Percentiles rank a stretch among this genome's conserved stretches.
These are phyloP conservation scores for Passer domesticus DNA, from an alignment of 2,113 vertebrate species.

Conservation along the genomic window DNA sequence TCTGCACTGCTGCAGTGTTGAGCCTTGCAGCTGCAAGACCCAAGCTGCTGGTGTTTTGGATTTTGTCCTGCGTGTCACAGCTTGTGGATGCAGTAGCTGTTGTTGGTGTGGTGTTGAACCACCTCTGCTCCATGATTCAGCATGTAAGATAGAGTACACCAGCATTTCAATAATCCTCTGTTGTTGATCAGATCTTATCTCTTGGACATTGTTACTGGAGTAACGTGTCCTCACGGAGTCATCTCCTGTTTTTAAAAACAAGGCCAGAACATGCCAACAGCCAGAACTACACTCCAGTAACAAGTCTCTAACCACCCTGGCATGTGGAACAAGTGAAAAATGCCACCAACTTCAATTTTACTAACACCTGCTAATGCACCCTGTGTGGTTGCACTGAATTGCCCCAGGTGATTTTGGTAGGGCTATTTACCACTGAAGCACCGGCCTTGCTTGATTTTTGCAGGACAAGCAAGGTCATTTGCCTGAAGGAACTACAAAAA, in stretches of 20 bases:
- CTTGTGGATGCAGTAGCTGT: not conserved
- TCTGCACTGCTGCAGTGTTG: not conserved
- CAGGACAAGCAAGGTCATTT: not conserved
- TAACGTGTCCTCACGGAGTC: not conserved
- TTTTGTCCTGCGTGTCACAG: not conserved
- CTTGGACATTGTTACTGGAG: not conserved
- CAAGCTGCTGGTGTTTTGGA: fast-evolving
- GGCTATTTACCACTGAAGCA: not conserved
- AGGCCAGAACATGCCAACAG: not conserved
- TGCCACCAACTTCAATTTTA: not conserved
- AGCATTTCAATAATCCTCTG: not conserved
- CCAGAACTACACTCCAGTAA: not conserved
- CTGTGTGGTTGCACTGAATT: not conserved
- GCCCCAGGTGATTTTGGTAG: not conserved
- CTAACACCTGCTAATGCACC: fast-evolving
- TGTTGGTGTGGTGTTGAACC: not conserved
- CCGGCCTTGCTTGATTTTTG: not conserved
- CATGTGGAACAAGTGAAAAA: not conserved
- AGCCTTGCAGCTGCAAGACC: not conserved
- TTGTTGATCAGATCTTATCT: not conserved
- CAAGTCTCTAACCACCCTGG: not conserved
- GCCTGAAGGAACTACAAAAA: not conserved
- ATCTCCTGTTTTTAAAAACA: not conserved
- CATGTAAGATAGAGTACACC: fast-evolving
- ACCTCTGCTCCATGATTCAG: not conserved